Conservation (phyloP, 2,113 vertebrate genomes). For the Percina caprodes region DNA sequence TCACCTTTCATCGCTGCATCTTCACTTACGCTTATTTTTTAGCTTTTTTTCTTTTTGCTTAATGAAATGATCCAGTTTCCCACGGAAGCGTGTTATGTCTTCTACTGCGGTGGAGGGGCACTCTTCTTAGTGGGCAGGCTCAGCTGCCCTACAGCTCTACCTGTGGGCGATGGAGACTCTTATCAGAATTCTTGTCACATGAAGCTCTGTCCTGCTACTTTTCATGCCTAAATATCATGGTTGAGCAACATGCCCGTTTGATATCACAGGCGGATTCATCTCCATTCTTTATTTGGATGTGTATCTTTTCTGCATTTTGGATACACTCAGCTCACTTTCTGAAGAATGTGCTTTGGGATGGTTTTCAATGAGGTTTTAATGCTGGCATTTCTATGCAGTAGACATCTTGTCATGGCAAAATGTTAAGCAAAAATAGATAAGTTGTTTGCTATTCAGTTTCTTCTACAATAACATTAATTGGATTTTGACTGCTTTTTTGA, state of each 20-base stretch:
- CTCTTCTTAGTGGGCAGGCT: constrained; percentile 78
- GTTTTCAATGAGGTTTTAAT: constrained; percentile 39
- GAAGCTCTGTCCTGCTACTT: constrained; percentile 68
- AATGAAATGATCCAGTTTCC: constrained; percentile 78
- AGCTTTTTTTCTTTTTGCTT: constrained; percentile 35
- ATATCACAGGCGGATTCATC: constrained; percentile 56
- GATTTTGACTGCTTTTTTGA: constrained; percentile 50
- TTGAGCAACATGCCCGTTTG: constrained; percentile 51
- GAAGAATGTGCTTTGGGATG: constrained; percentile 56
- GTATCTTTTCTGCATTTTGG: constrained; percentile 48
- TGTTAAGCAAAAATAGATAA: constrained; percentile 48
- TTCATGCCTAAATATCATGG: constrained; percentile 59
- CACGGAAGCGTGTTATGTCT: constrained; percentile 68
- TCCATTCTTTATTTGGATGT: constrained; percentile 66
- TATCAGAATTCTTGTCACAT: constrained; percentile 81
- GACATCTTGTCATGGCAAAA: constrained; percentile 48
- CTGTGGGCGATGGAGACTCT: constrained; percentile 82
- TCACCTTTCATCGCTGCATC: constrained; percentile 59
- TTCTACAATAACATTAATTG: constrained; percentile 20
- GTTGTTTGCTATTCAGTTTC: constrained; percentile 16
- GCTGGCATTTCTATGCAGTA: constrained; percentile 27
- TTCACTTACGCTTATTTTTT: constrained; percentile 43
- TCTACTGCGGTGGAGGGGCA: constrained; percentile 74
- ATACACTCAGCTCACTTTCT: constrained; percentile 60
- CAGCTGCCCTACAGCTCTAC: constrained; percentile 80